Evolutionary conservation across 2,797 vertebrate species (phyloP).

Genomic region (Emys orbicularis): DNA sequence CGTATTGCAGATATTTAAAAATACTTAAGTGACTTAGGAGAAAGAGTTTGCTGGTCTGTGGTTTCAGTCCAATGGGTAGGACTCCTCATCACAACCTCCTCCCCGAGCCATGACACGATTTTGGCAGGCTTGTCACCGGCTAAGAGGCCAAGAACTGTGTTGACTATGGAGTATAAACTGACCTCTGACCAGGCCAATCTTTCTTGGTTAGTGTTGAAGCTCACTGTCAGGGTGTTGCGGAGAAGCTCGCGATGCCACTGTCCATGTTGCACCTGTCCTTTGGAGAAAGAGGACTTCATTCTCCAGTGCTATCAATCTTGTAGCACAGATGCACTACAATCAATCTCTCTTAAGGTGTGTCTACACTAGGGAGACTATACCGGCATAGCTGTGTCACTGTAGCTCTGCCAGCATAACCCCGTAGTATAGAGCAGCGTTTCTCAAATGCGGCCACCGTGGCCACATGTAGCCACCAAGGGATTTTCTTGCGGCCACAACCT

Average conservation of each 20-base stretch:
- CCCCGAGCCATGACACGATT: no score
- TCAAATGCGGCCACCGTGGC: no score
- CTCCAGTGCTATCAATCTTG: background rate
- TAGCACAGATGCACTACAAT: background rate
- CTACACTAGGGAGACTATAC: background rate
- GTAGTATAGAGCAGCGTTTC: background rate
- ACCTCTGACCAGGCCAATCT: background rate
- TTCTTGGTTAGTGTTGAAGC: no score
- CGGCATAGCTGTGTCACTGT: background rate
- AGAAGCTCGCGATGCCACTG: background rate
- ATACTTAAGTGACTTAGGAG: background rate
- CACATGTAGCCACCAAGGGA: no score
- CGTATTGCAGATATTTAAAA: background rate
- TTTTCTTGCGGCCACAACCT: no score
- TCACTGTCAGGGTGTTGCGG: background rate
- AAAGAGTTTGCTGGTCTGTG: background rate
- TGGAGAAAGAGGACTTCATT: background rate
- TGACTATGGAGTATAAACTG: no score
- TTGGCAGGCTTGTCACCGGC: background rate
- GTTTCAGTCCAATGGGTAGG: background rate
- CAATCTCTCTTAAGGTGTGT: background rate
- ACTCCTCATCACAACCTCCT: background rate
- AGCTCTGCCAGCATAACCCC: background rate
- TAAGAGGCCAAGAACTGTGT: no score
- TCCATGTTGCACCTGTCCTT: background rate